Conservation (phyloP, 2,797 vertebrate species). For the Cercopithecus mitis region DNA sequence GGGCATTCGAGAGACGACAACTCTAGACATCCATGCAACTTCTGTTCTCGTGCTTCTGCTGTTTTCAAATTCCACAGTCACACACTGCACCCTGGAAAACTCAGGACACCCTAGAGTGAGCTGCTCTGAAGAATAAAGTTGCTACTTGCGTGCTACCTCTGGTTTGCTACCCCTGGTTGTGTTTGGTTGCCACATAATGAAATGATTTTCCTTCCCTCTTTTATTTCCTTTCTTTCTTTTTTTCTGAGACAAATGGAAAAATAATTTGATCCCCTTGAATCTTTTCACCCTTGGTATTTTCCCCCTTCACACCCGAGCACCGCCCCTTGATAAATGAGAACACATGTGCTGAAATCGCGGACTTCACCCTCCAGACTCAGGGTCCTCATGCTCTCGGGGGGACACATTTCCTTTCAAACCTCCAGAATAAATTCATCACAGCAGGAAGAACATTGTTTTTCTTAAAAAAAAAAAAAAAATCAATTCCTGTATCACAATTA, state of each 20-base stretch:
- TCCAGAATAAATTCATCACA: conserved; percentile 74
- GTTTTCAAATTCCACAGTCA: not conserved
- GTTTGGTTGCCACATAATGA: conserved; percentile 71
- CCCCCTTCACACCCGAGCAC: conserved; percentile 70
- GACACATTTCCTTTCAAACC: conserved; percentile 76
- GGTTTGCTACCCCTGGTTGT: not conserved
- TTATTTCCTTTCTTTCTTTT: conserved; percentile 67
- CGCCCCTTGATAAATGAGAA: conserved; percentile 81
- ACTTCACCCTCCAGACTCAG: conserved; percentile 64
- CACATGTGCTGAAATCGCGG: conserved; percentile 82
- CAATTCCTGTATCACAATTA: conserved; percentile 57
- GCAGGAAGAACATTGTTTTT: conserved; percentile 70
- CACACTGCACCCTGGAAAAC: not conserved
- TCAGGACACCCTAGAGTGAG: not conserved
- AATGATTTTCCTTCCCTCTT: conserved; percentile 77
- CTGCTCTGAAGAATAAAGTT: not conserved
- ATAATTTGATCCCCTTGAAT: conserved; percentile 81
- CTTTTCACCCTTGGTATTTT: conserved; percentile 68
- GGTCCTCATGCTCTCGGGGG: conserved; percentile 57
- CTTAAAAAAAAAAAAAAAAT: conserved; percentile 21
- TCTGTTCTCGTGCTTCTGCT: not conserved
- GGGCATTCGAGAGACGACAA: not conserved
- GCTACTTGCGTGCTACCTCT: not conserved
- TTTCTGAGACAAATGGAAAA: conserved; percentile 76
- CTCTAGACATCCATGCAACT: not conserved